Conservation (phyloP, 35 echinoderm and acorn worm species). For the Diadema setosum region DNA sequence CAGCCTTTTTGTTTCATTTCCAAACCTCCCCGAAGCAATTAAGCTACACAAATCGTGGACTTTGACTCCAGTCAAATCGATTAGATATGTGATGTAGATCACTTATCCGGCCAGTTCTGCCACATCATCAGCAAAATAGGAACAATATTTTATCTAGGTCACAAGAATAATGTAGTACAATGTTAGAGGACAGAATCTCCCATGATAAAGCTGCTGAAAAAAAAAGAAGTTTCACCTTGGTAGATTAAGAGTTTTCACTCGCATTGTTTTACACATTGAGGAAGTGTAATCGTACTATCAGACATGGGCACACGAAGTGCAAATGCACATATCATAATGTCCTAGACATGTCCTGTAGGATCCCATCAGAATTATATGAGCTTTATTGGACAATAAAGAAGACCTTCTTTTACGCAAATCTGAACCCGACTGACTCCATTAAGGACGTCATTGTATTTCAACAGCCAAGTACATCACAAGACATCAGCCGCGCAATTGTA, state of each 20-base stretch:
- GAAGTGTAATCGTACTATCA: background rate
- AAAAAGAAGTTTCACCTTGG: no score
- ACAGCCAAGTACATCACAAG: no score
- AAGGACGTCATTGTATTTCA: no score
- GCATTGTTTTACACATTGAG: background rate
- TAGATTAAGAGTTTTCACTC: background rate
- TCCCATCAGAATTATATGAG: background rate
- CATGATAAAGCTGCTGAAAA: background rate
- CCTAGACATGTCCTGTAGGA: background rate
- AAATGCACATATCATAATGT: background rate
- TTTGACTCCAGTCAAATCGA: slow-evolving; percentile 76
- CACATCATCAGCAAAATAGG: background rate
- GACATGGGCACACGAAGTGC: background rate
- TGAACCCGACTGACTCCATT: no score
- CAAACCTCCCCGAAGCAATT: no score
- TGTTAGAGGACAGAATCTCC: background rate
- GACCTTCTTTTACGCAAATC: no score
- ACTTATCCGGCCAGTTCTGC: background rate
- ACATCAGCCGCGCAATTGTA: no score
- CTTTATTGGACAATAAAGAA: no score
- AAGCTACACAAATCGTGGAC: no score
- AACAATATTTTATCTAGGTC: background rate
- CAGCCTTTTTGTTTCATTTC: background rate
- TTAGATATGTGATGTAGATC: slow-evolving; percentile 44
- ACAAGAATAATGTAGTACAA: background rate